phyloP scores from a whole-genome alignment of 2,113 vertebrate species.

The Phaetusa simplex region DNA sequence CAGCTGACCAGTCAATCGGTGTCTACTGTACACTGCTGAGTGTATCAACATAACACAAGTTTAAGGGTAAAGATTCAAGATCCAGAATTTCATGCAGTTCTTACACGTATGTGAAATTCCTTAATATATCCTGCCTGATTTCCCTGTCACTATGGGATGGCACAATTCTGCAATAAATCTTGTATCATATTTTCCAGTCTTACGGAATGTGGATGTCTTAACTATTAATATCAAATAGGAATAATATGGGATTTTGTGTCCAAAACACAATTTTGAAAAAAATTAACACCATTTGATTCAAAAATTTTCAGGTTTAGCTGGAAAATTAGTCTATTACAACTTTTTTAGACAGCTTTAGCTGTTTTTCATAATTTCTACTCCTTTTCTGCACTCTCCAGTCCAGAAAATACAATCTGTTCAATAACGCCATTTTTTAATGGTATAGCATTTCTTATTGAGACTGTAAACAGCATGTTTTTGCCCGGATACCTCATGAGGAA shows the following conservation, averaged over 20 bases:
- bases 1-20: neutral
- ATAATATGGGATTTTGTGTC: neutral
- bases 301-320: neutral
- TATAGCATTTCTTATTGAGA: neutral
- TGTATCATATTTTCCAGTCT: neutral
- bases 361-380: neutral
- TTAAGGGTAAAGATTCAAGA: neutral
- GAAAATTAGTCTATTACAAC: neutral
- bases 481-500: neutral
- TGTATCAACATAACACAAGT: neutral
- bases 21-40: neutral
- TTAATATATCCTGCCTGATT: neutral
- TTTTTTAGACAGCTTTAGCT: neutral
- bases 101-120: neutral
- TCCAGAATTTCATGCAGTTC: neutral
- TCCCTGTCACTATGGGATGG: neutral
- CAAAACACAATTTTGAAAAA: neutral
- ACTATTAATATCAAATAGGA: neutral
- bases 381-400: neutral
- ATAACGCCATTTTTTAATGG: neutral
- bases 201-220: neutral
- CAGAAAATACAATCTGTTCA: neutral
- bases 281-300: neutral
- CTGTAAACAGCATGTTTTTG: neutral
- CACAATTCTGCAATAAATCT: neutral